Evolutionary conservation across 2,113 vertebrate species (phyloP), one percentile per base, ranked within the genome.

Genomic region (Toxotes chatareus): DNA sequence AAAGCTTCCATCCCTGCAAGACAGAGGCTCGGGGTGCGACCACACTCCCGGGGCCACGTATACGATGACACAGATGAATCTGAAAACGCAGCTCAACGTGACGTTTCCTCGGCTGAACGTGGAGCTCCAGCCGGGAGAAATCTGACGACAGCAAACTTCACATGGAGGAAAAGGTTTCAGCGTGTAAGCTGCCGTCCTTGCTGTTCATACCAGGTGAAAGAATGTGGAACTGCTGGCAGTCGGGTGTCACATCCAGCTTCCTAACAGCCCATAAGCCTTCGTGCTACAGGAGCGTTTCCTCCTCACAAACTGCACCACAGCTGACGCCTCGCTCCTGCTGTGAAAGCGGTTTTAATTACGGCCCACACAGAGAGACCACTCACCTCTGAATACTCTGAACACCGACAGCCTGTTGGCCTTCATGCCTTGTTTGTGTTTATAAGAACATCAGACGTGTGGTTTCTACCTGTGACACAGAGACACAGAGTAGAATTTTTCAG

Each of bases 301-400:
- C 53, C 80, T 67, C 38, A 17, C 69, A 44, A 51, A 49, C 73
- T 68, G 66, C 79, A 7, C 21, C n/a, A 19, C 56, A 5, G 59
- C 19, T 19, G 31, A 70, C 59, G 27, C 36, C 7, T 60, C 71
- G 31, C 64, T 44, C 17, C 4, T 0, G 46, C 65, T 38, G 76
- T 79, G 70, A 80, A 51, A 36, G 53, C 61, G 57, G 59, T 61
- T 86, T 73, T 84, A 86, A 90, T 87, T 81, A 81, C 14, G 79
- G 86, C 70, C 57, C 90, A 83, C 88, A 86, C 85, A 86, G 12
- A 49, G n/a, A 80, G 21, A 56, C 21, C 49, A 19, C 11, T 53
- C 71, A 34, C 53, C 56, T 49, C 40, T 40, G 13, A 69, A 36
- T 4, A 34, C 78, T n/a, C 23, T 4, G 67, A 27, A 40, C 7